Percentiles rank a stretch among this genome's conserved stretches.
phyloP scores from a whole-genome alignment of 2,888 invertebrate species.

The Hololepta plana region DNA sequence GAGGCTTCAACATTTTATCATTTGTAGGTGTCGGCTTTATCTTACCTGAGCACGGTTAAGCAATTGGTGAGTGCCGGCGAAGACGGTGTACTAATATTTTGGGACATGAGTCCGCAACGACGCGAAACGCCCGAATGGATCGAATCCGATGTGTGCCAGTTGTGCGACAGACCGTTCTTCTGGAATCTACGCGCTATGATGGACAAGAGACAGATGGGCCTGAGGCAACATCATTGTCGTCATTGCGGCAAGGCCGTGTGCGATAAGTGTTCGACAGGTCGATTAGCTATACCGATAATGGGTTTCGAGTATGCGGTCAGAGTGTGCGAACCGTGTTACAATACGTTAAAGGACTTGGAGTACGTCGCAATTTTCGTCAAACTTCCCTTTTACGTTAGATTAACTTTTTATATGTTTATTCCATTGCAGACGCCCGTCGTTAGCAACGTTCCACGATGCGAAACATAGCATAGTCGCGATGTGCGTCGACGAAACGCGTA shows the following conservation, averaged over 20 bases:
- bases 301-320: constrained; percentile 97
- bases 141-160: constrained; percentile 85
- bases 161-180: constrained; percentile 91
- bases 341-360: constrained; percentile 69
- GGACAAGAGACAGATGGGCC: constrained; percentile 84
- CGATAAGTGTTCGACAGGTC: constrained; percentile 75
- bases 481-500: constrained; percentile 77
- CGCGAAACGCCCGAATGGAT: constrained; percentile 92
- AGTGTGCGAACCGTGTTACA: constrained; percentile 84
- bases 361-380: constrained; percentile 34
- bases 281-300: constrained; percentile 83
- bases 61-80: constrained; percentile 80
- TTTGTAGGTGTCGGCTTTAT: constrained; percentile 67
- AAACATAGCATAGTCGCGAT: constrained; percentile 81
- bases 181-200: constrained; percentile 99
- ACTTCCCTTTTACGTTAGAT: constrained; percentile 7
- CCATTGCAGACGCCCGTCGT: constrained; percentile 61
- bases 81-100: constrained; percentile 79
- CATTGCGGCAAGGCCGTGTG: constrained; percentile 94
- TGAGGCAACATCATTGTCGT: constrained; percentile 71
- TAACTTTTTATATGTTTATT: constrained; percentile 6
- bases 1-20: background rate
- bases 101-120: constrained; percentile 83
- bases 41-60: constrained; percentile 64
- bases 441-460: constrained; percentile 90